Percentiles rank a stretch among this genome's conserved stretches.
These are phyloP conservation scores for Nebria ingens DNA, from an alignment of 1,140 invertebrate genomes.

Conservation along the genomic window DNA sequence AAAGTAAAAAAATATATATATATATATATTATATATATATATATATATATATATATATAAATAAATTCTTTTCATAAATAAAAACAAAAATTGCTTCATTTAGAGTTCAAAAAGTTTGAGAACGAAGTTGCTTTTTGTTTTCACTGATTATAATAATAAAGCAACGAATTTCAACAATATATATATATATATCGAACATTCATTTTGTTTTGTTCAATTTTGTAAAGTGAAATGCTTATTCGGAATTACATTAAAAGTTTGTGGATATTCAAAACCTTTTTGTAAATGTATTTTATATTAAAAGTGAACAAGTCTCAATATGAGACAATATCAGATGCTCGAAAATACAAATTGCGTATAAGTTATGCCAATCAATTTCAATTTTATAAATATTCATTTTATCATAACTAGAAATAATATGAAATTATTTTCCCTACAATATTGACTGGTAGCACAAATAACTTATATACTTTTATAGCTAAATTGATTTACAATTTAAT, in stretches of 20 bases:
- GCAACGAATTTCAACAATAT: neutral
- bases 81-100: no score
- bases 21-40: no score
- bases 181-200: neutral
- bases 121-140: neutral
- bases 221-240: neutral
- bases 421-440: no score
- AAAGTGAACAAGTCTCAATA: neutral
- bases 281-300: neutral
- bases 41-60: no score
- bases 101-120: no score
- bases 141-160: neutral
- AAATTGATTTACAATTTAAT: no score
- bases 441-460: no score
- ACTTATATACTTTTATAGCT: no score
- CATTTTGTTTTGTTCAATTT: neutral
- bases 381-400: no score
- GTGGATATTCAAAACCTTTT: neutral
- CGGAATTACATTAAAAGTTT: neutral
- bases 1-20: neutral
- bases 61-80: no score
- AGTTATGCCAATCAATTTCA: neutral
- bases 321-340: neutral
- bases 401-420: no score
- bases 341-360: neutral